Base-by-base conservation (phyloP, 2,113 vertebrate species). In the Choloepus hoffmanni region DNA sequence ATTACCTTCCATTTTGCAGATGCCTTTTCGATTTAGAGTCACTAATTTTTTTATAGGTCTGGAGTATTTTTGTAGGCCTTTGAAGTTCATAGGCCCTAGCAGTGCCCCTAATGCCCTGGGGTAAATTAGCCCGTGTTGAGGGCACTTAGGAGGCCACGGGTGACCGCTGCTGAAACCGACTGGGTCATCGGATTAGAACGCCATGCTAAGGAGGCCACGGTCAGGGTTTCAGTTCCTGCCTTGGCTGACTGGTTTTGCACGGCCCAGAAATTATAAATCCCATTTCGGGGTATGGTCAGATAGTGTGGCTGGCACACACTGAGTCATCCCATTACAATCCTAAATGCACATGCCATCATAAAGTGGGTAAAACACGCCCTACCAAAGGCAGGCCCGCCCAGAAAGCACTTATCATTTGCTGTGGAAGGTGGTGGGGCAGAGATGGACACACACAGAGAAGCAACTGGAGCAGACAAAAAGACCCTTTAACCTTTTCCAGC, bases 401-500 rank as follows among this genome's bases (percentile, higher is more conserved):
- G 76, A 68, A 94, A 21, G 53, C 77, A 85, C 33, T 58, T 24
- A 84, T 55, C 67, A 24, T 36, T n/a, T 28, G 74, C 85, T 94
- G 26, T 8, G 43, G 67, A 70, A 92, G 76, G 73, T 36, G 73
- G 60, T 13, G 53, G 76, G 30, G 36, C 70, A 81, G 53, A 82
- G 92, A 70, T 10, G 14, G 53, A 58, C 0, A 1, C 19, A 67
- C 26, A 63, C 16, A 78, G 4, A 94, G 82, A 89, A 86, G 85
- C 55, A 33, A 50, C 36, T 2, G n/a, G 92, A 87, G 68, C n/a
- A 67, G 12, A 96, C 73, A 79, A 90, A 97, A 84, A 89, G 92
- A 74, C 81, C 70, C 89, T 92, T 89, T 87, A 94, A 70, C 90
- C 55, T 95, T 73, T 85, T 90, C 76, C 92, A 96, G 95, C 74